Percentiles rank a stretch among this genome's conserved stretches.
These are phyloP conservation scores for Anoplopoma fimbria DNA, from an alignment of 2,113 vertebrate genomes.

Conservation along the genomic window DNA sequence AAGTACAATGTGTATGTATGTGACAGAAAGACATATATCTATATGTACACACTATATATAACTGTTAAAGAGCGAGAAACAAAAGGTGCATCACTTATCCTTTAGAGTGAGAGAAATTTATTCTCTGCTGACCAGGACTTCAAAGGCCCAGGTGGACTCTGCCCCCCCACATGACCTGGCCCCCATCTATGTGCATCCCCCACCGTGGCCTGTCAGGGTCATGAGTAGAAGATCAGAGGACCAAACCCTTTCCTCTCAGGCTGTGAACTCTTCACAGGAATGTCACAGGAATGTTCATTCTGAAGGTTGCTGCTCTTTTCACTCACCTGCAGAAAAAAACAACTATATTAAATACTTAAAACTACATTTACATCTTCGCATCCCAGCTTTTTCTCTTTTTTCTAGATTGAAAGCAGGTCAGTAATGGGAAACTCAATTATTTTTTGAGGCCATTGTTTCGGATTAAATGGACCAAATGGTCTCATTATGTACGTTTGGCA, in stretches of 20 bases:
- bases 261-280: constrained; percentile 53
- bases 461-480: constrained; percentile 1
- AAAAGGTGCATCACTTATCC: constrained; percentile 1
- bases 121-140: constrained; percentile 48
- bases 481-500: constrained; percentile 9
- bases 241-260: constrained; percentile 22
- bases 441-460: background rate
- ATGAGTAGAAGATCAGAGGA: constrained; percentile 47
- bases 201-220: constrained; percentile 22
- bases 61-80: background rate
- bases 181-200: background rate
- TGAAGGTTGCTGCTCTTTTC: background rate
- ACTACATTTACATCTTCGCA: background rate
- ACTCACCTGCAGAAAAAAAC: constrained; percentile 16
- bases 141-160: constrained; percentile 53
- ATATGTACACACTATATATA: background rate
- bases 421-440: background rate
- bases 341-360: background rate
- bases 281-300: constrained; percentile 41
- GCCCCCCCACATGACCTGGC: constrained; percentile 7
- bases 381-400: background rate
- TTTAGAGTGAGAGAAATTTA: constrained; percentile 21
- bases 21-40: background rate
- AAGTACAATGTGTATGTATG: background rate
- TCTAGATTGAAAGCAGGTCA: background rate